Evolutionary conservation across 2,113 vertebrate species (phyloP), one percentile per base, ranked within the genome.

Genomic region (Mustela nigripes): DNA sequence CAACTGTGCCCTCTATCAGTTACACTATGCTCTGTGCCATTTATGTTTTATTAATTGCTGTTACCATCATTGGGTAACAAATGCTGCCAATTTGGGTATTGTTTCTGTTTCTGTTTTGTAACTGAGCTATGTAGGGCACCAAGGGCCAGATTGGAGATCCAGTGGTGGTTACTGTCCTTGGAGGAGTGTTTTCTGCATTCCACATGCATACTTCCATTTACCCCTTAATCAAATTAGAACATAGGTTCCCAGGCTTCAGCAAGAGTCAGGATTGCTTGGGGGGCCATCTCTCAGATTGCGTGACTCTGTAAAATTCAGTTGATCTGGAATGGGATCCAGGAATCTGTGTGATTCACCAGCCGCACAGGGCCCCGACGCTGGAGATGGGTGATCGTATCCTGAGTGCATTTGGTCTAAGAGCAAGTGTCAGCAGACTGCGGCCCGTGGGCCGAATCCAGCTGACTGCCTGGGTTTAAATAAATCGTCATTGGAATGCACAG

Each of bases 161-260:
- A n/a, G 19, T 3, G 3, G 8, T 8, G 11, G 53, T 48, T 28
- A 50, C 89, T 48, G 39, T 33, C n/a, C 3, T 53, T 22, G 45
- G n/a, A 45, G 33, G 45, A 33, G 42, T 14, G 1, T 36, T 76
- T 63, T n/a, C 67, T 21, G 33, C 22, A 5, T 48, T 67, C 56
- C 0, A 0, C 15, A 4, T 4, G 1, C 8, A 3, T 6, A 21
- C 8, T 28, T 14, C 2, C 9, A 7, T 71, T 42, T 31, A 16
- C 24, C 50, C 26, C 65, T 82, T 9, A 71, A 78, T 78, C 15
- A 48, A 15, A 18, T 78, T 31, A 78, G 14, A 48, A n/a, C 7
- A 28, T 10, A 82, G 82, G 28, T 74, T 48, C 88, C 53, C 50
- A 76, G 56, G 58, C 11, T 9, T 53, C 19, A 12, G 4, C 3